A percentile compares a stretch with the other conserved stretches of the same genome.
These are phyloP conservation scores for Triplophysa rosa DNA, from an alignment of 2,113 vertebrate species.

Conservation along the genomic window DNA sequence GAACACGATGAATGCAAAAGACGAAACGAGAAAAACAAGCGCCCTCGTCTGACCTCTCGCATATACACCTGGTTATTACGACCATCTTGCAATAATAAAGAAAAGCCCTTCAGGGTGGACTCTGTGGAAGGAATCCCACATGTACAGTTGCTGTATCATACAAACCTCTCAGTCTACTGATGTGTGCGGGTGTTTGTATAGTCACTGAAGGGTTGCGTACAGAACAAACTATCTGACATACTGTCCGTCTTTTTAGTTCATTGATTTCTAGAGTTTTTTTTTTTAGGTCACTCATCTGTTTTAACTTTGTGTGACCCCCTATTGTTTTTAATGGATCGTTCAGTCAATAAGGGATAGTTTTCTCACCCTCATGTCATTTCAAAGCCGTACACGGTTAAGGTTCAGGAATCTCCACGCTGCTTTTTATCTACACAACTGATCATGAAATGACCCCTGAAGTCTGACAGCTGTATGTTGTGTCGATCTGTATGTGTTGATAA, in stretches of 20 bases:
- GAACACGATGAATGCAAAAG: conserved; percentile 18
- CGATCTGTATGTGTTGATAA: too few relatives aligned
- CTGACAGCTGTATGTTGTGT: too few relatives aligned
- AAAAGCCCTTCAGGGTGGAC: conserved; percentile 76
- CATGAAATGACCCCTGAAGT: too few relatives aligned
- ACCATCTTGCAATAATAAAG: conserved; percentile 85
- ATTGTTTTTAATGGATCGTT: too few relatives aligned
- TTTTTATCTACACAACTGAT: too few relatives aligned
- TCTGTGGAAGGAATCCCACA: conserved; percentile 68
- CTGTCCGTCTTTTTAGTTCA: conserved; percentile 56
- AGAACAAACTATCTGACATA: conserved; percentile 71
- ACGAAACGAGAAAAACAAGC: conserved; percentile 24
- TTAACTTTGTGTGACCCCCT: too few relatives aligned
- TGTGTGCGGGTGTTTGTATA: conserved; percentile 80
- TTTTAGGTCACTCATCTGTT: neutral
- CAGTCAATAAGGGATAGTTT: too few relatives aligned
- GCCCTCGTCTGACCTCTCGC: conserved; percentile 19
- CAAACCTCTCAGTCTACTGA: conserved; percentile 79
- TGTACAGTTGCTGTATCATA: conserved; percentile 92
- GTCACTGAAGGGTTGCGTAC: conserved; percentile 82
- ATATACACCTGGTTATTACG: conserved; percentile 61
- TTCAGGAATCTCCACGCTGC: too few relatives aligned
- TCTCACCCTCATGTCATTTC: too few relatives aligned
- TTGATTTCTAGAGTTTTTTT: conserved; percentile 35
- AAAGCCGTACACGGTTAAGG: too few relatives aligned